phyloP scores from a whole-genome alignment of 2,888 invertebrate species.

The Dicycla oo region DNA sequence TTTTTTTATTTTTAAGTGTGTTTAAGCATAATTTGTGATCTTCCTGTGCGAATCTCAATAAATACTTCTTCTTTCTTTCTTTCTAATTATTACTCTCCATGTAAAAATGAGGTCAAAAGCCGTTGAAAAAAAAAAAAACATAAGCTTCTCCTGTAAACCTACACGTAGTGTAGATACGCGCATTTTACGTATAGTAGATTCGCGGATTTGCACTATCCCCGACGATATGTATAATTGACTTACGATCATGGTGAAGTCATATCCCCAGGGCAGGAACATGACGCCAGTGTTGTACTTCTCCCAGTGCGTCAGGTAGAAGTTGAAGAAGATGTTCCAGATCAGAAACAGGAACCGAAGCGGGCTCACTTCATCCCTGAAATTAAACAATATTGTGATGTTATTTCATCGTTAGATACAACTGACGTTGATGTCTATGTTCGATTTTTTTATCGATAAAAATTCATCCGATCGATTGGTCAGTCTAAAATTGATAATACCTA shows the following conservation, averaged over 20 bases:
- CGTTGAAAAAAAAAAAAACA: too few species aligned
- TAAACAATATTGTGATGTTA: constrained; percentile 7
- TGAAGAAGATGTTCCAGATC: constrained; percentile 97
- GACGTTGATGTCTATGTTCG: not conserved
- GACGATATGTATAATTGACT: constrained; percentile 73
- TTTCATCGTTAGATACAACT: not conserved
- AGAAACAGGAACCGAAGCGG: constrained; percentile 97
- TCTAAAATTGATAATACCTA: constrained; percentile 6
- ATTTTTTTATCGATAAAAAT: constrained; percentile 2
- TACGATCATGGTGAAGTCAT: constrained; percentile 99
- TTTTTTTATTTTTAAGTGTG: too few species aligned
- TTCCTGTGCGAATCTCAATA: too few species aligned
- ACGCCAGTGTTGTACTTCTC: constrained; percentile 99
- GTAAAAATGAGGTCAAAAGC: too few species aligned
- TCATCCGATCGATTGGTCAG: constrained; percentile 7
- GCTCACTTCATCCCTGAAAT: constrained; percentile 92
- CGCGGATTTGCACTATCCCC: too few species aligned
- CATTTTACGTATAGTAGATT: too few species aligned
- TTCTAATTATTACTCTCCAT: too few species aligned
- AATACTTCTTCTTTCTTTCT: too few species aligned
- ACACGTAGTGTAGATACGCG: too few species aligned
- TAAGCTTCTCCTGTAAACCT: too few species aligned
- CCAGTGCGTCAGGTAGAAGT: constrained; percentile 99
- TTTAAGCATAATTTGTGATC: too few species aligned
- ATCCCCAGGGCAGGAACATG: constrained; percentile 99